Base-by-base conservation (phyloP, 2,888 invertebrate genomes). In the Drosophila aldrichi region DNA sequence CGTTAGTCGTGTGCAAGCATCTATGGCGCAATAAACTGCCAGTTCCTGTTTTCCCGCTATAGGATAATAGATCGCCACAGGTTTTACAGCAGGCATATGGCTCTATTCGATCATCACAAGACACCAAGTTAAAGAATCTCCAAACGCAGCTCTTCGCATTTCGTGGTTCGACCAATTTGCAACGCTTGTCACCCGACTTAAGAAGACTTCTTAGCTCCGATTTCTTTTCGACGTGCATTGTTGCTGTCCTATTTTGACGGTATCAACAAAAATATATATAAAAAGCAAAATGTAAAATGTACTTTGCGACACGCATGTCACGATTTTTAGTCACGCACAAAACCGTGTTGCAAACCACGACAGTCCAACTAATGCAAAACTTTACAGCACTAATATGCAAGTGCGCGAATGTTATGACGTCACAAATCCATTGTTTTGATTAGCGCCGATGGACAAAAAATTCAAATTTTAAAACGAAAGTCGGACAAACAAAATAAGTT, bases 281-380 rank as follows among this genome's bases (percentile, higher is more conserved):
- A 63, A 72, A 77, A 60, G 38, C 40, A 61, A 83, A 77, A 63
- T 64, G 71, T 77, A 63, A 71, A 52, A 66, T 52, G 59, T 74
- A 67, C 79, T 76, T 59, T 51, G 52, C 70, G 82, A 74, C 86
- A 81, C 82, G 86, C 86, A 87, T 74, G 78, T 78, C 89, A 88
- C 83, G 84, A 83, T 70, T 74, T 75, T 81, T 67, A 86, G 83
- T 84, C 84, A 84, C 84, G 84, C 84, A 84, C 89, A 84, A 73
- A 86, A 69, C 65, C 61, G 84, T 84, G 87, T 66, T 80, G 89
- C 22, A 70, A 71, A 84, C 52, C 58, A 79, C 63, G 67, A 77
- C 36, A 64, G 22, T 46, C 18, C 38, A 48, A 32, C 18, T 9
- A 16, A 14, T 10, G 12, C 16, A 3, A 29, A 9, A 18, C 12